phyloP scores from a whole-genome alignment of 2,113 vertebrate genomes.

The Pituophis catenifer region DNA sequence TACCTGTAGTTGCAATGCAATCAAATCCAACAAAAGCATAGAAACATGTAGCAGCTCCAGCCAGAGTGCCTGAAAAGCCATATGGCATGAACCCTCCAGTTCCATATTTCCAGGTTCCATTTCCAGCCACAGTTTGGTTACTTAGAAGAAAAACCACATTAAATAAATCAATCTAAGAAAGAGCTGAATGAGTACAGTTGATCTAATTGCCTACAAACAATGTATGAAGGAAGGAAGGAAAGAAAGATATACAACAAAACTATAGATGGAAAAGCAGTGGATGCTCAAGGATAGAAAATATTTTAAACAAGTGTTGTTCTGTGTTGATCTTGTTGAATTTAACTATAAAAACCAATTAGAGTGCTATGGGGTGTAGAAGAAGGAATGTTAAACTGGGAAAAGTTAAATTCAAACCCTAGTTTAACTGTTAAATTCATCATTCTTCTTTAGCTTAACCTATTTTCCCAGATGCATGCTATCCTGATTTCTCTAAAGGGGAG shows the following conservation, averaged over 20 bases:
- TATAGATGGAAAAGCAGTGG: background rate
- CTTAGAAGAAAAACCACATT: slow-evolving; percentile 55
- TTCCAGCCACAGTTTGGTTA: slow-evolving; percentile 63
- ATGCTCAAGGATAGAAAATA: background rate
- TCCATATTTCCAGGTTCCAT: slow-evolving; percentile 70
- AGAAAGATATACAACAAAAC: too few relatives aligned
- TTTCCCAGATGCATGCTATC: background rate
- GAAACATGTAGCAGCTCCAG: slow-evolving; percentile 84
- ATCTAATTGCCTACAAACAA: background rate
- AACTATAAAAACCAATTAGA: background rate
- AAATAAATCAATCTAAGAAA: slow-evolving; percentile 3
- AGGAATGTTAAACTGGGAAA: background rate
- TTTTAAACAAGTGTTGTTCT: background rate
- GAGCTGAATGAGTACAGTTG: too few relatives aligned
- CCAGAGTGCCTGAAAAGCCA: slow-evolving; percentile 77
- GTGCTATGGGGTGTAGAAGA: background rate
- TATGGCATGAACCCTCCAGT: slow-evolving; percentile 83
- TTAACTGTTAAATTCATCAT: background rate
- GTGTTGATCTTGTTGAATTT: background rate
- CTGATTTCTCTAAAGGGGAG: background rate
- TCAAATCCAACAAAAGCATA: slow-evolving; percentile 90
- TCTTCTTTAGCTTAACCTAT: background rate
- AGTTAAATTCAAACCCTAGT: background rate
- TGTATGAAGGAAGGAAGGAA: background rate
- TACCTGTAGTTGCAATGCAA: slow-evolving; percentile 83